Percentiles rank a stretch among this genome's conserved stretches.
Evolutionary conservation across 2,888 invertebrate genomes (phyloP).

Genomic region (Torymus tubicola): DNA sequence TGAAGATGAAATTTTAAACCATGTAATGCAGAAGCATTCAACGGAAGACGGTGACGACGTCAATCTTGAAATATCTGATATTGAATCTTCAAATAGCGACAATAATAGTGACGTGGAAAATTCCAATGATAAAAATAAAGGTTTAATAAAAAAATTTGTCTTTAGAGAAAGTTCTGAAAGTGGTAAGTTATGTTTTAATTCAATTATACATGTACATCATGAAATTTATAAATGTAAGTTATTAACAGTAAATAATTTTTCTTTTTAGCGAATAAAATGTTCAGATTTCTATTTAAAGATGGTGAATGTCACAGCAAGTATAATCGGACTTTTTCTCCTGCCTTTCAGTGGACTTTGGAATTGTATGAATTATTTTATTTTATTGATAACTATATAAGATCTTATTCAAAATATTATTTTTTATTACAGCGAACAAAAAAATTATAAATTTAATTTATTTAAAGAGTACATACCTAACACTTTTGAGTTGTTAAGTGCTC

Average conservation of each 20-base stretch:
- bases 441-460: constrained; percentile 75
- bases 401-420: constrained; percentile 38
- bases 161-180: constrained; percentile 14
- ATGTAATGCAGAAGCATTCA: constrained; percentile 67
- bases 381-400: constrained; percentile 21
- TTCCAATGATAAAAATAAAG: constrained; percentile 2
- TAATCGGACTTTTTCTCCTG: constrained; percentile 30
- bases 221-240: neutral
- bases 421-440: constrained; percentile 64
- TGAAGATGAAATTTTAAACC: constrained; percentile 65
- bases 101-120: constrained; percentile 39
- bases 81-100: constrained; percentile 40
- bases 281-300: constrained; percentile 47
- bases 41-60: constrained; percentile 56
- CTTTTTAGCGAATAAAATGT: constrained; percentile 46
- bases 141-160: neutral
- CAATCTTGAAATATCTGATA: constrained; percentile 56
- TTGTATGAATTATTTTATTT: constrained; percentile 66
- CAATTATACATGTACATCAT: neutral
- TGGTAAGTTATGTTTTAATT: constrained; percentile 26
- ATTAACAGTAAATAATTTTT: neutral
- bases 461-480: constrained; percentile 72
- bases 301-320: neutral
- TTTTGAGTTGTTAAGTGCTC: constrained; percentile 74
- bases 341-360: constrained; percentile 70